Percentiles rank a stretch among this genome's conserved stretches.
These are phyloP conservation scores for Orius laevigatus DNA, from an alignment of 1,140 invertebrate species.

Conservation along the genomic window DNA sequence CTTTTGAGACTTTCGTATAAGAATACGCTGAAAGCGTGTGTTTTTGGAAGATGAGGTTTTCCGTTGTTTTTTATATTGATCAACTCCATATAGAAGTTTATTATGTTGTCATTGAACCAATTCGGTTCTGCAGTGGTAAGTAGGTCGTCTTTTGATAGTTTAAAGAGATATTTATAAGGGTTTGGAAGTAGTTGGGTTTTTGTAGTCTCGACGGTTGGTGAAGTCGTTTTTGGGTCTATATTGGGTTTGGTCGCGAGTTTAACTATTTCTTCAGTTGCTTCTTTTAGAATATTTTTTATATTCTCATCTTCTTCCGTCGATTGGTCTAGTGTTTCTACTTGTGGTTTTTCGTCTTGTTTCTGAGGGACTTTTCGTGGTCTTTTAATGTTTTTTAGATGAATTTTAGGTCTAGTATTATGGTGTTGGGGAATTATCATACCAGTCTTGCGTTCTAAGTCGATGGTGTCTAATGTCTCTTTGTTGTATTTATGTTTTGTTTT, in stretches of 20 bases:
- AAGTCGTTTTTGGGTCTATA: too few species aligned
- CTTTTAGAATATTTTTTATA: too few species aligned
- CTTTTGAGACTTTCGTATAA: neutral
- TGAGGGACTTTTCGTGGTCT: neutral
- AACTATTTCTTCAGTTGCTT: too few species aligned
- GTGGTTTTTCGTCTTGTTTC: too few species aligned
- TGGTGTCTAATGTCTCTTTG: neutral
- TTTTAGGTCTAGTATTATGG: conserved; percentile 1
- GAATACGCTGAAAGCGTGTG: neutral
- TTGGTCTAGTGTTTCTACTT: too few species aligned
- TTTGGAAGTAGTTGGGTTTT: too few species aligned
- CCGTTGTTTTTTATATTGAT: neutral
- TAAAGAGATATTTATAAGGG: too few species aligned
- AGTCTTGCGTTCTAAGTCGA: neutral
- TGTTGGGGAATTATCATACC: neutral
- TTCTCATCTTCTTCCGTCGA: too few species aligned
- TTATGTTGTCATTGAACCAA: neutral
- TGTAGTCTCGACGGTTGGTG: too few species aligned
- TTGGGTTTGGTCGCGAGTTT: too few species aligned
- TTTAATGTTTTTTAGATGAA: neutral
- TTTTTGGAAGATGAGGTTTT: neutral
- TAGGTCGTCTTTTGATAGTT: neutral
- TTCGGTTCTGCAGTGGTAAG: neutral
- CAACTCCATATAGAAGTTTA: conserved; percentile 1
- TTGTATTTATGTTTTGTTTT: conserved; percentile 1